These are phyloP conservation scores for Colletes collaris DNA, from an alignment of 2,888 invertebrate genomes.

Conservation along the genomic window DNA sequence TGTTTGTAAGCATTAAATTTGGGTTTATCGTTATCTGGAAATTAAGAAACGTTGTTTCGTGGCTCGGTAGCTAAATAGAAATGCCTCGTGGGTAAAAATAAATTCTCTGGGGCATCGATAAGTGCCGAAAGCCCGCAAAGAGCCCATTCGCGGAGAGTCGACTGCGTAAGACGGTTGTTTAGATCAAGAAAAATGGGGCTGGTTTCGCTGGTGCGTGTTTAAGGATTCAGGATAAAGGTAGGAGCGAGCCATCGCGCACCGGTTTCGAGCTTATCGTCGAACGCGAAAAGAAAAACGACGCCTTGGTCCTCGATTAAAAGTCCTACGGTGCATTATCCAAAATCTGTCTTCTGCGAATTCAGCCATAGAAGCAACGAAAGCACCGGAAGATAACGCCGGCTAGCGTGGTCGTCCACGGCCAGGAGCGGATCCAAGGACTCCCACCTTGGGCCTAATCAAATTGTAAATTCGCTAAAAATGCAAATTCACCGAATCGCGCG, in stretches of 20 bases:
- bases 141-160: no score
- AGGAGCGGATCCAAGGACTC: conserved; percentile 23
- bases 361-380: conserved; percentile 41
- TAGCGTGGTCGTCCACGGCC: conserved; percentile 10
- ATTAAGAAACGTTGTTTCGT: no score
- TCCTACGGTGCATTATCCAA: conserved; percentile 55
- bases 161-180: no score
- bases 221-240: background rate
- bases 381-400: conserved; percentile 36
- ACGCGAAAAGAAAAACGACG: background rate
- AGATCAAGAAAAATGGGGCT: background rate
- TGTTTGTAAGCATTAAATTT: no score
- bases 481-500: conserved; percentile 75
- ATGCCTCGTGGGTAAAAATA: no score
- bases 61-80: no score
- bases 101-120: no score
- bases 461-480: conserved; percentile 81
- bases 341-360: conserved; percentile 62
- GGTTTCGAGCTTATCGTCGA: background rate
- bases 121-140: no score
- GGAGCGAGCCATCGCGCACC: background rate
- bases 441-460: conserved; percentile 77
- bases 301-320: conserved; percentile 36
- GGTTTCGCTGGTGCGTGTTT: background rate
- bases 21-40: no score